These are phyloP conservation scores for Cydia splendana DNA, from an alignment of 1,140 invertebrate genomes.

Conservation along the genomic window DNA sequence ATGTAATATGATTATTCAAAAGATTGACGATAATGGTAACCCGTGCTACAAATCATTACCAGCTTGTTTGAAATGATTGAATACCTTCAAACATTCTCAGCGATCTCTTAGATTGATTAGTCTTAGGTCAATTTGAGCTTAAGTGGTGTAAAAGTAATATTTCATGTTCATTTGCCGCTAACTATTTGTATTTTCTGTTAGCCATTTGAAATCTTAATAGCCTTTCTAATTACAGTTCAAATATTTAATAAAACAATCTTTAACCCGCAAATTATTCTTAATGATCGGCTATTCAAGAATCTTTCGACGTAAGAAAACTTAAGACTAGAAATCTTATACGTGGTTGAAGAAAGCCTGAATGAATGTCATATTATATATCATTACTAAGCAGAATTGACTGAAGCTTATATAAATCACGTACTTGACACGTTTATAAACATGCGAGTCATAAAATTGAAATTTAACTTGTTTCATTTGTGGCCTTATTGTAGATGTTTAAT, in stretches of 20 bases:
- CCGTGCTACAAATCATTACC: background rate
- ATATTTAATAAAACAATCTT: background rate
- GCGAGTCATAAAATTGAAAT: background rate
- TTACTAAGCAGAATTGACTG: conserved; percentile 9
- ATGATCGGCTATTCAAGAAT: background rate
- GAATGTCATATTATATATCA: background rate
- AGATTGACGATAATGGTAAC: background rate
- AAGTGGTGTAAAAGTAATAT: background rate
- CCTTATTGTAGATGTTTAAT: background rate
- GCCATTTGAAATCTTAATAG: background rate
- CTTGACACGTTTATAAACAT: background rate
- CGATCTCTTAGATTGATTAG: background rate
- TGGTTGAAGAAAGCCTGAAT: background rate
- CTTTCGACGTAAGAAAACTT: background rate
- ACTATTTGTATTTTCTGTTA: background rate
- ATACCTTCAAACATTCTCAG: background rate
- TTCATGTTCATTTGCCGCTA: background rate
- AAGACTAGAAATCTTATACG: background rate
- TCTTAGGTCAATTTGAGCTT: background rate
- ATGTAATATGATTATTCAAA: background rate
- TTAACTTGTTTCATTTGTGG: background rate
- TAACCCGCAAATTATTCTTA: background rate
- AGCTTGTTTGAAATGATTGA: background rate
- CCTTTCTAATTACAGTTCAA: background rate
- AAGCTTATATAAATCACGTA: conserved; percentile 5